These are phyloP conservation scores for Cephus pulcher DNA, from an alignment of 2,888 invertebrate genomes.

Conservation along the genomic window DNA sequence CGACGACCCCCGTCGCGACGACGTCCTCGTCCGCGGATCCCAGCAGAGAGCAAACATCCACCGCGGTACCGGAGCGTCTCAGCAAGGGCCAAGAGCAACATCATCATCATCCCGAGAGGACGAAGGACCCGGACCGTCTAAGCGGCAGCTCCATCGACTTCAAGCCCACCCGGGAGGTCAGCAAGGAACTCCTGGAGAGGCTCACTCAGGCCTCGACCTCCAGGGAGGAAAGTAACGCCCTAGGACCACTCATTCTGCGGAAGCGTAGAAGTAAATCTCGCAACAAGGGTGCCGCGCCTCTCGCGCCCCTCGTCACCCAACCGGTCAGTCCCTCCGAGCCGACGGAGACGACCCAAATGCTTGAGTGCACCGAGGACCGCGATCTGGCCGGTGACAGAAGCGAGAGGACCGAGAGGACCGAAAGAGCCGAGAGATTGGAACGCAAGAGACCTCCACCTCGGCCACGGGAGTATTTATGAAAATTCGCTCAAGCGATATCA, in stretches of 20 bases:
- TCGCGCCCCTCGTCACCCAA: conserved; percentile 69
- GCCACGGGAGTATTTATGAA: conserved; percentile 64
- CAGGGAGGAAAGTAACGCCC: conserved; percentile 46
- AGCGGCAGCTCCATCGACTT: conserved; percentile 34
- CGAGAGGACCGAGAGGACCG: conserved; percentile 44
- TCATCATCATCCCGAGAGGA: conserved; percentile 42
- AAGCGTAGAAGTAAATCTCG: conserved; percentile 75
- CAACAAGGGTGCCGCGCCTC: conserved; percentile 68
- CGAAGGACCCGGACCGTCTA: conserved; percentile 38
- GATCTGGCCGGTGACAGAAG: conserved; percentile 35
- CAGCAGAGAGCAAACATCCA: neutral
- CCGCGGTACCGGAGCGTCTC: neutral
- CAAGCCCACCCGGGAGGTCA: conserved; percentile 50
- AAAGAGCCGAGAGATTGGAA: conserved; percentile 45
- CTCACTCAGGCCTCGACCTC: conserved; percentile 57
- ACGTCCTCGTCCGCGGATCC: neutral
- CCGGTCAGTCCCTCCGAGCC: conserved; percentile 68
- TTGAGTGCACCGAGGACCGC: conserved; percentile 60
- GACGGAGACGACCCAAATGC: conserved; percentile 71
- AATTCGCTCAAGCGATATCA: conserved; percentile 34
- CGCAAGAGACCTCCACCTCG: conserved; percentile 62
- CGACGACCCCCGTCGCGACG: neutral
- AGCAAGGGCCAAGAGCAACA: conserved; percentile 38
- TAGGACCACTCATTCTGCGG: conserved; percentile 64
- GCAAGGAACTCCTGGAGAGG: conserved; percentile 58